Evolutionary conservation across 2,113 vertebrate genomes (phyloP).

Genomic region (Muntiacus muntjak): DNA sequence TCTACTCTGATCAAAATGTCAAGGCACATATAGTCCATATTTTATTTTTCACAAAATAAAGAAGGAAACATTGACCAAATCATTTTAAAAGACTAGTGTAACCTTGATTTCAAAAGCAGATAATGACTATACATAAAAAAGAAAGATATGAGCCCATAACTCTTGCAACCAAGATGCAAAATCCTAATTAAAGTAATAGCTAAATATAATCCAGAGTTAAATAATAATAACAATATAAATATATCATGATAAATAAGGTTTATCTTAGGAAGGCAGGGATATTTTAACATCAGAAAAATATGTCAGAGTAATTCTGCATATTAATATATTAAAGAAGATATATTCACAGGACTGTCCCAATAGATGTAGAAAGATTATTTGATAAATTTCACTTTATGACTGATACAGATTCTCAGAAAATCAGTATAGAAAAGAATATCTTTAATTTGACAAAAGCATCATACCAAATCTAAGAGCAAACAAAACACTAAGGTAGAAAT

Average conservation of each 20-base stretch:
- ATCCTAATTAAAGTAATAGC: background rate
- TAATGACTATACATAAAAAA: background rate
- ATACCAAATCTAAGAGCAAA: background rate
- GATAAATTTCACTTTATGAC: background rate
- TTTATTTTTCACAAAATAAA: background rate
- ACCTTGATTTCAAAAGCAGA: constrained; percentile 26
- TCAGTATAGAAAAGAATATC: background rate
- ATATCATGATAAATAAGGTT: background rate
- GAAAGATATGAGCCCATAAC: background rate
- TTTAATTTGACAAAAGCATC: background rate
- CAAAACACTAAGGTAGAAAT: background rate
- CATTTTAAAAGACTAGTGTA: background rate
- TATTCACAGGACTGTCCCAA: background rate
- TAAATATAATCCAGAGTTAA: background rate
- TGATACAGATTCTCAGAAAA: background rate
- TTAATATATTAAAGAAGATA: background rate
- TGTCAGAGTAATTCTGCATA: background rate
- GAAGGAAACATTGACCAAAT: background rate
- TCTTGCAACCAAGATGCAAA: background rate
- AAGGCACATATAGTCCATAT: background rate
- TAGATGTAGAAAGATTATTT: background rate
- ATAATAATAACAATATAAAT: background rate
- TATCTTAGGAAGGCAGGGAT: background rate
- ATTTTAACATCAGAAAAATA: background rate
- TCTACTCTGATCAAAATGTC: background rate